Base-by-base conservation (phyloP, 1,140 invertebrate species). In the Drosophila lowei region DNA sequence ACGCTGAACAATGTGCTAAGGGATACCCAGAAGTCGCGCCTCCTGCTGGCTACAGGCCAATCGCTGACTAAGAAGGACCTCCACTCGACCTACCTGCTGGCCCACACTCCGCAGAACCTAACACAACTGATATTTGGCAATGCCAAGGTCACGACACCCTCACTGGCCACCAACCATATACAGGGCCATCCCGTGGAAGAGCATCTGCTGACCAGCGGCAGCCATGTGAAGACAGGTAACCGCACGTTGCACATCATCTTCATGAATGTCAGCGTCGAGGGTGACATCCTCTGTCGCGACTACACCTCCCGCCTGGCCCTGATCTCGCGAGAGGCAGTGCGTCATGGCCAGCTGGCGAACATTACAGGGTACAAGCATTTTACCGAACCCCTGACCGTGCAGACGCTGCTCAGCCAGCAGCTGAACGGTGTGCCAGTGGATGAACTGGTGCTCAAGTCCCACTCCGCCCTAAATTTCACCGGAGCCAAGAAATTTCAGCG, bases 361-460 rank as follows among this genome's bases (percentile, higher is more conserved):
- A 70, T 90, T 16, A 84, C 62, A 0, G 89, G 85, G 2, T 21
- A 44, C 23, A 90, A 90, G 25, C 23, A n/a, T 0, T 90, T 90
- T 38, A 46, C 44, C n/a, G 77, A 60, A 2, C 79, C 79, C 3
- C 13, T 90, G 0, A 60, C 6, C 0, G 53, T 84, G 0, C 64
- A 77, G 23, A 4, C 25, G 0, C 41, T 90, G 2, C 30, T 16
- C 38, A 71, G 50, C 4, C 11, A 11, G 0, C 4, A 28, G 6
- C 16, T 90, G 0, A 90, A 90, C 42, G 66, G 64, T 1, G 6
- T 78, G 5, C 21, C 49, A 0, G 23, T 76, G 3, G 41, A 16
- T 6, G 70, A 90, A 2, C 49, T 90, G 4, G 49, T 89, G 3
- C 23, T 71, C 0, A 77, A 67, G 34, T 49, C 74, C 0, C 43